Base-by-base conservation (phyloP, 2,888 invertebrate species). In the Acanthacorydalis orientalis region DNA sequence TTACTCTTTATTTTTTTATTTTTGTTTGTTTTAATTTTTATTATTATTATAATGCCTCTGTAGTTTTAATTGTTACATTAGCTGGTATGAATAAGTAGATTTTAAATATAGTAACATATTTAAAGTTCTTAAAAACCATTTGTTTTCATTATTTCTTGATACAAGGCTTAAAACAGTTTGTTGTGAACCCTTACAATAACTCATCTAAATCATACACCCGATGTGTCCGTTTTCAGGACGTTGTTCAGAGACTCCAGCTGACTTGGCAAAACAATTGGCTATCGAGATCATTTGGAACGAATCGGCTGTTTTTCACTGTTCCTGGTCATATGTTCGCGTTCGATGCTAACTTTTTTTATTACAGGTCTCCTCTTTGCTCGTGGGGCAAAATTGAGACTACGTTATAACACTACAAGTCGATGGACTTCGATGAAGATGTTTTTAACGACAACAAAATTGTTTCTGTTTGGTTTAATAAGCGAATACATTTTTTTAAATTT, bases 291-390 rank as follows among this genome's bases (percentile, higher is more conserved):
- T 46, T 46, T 32, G 46, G 40, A 39, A 7, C 23, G 32, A n/a
- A 35, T 37, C 38, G 16, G 45, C 35, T 38, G 40, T 56, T 61
- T 63, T 64, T 67, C 65, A 67, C 75, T 74, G 73, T 80, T 77
- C 78, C 83, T 83, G 83, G 80, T 83, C 83, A 84, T 83, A 83
- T 84, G 83, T 84, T 84, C 84, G 83, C 83, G 80, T 77, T 74
- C 68, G 71, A 76, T 76, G 79, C 78, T 23, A 23, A 57, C 61
- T 63, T 64, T 67, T 65, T 67, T 75, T 74, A 73, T 80, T 77
- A 78, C 83, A 83, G 83, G 80, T 83, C 83, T 84, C 83, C 84
- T 84, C 84, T 84, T 84, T 84, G 83, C 83, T 80, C 77, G 74
- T 68, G 71, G 76, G 76, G 79, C 78, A 78, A 80, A 80, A 77